Base-by-base conservation (phyloP, 92 coral and sea anemone species). In the Chrysogorgia sp. region DNA sequence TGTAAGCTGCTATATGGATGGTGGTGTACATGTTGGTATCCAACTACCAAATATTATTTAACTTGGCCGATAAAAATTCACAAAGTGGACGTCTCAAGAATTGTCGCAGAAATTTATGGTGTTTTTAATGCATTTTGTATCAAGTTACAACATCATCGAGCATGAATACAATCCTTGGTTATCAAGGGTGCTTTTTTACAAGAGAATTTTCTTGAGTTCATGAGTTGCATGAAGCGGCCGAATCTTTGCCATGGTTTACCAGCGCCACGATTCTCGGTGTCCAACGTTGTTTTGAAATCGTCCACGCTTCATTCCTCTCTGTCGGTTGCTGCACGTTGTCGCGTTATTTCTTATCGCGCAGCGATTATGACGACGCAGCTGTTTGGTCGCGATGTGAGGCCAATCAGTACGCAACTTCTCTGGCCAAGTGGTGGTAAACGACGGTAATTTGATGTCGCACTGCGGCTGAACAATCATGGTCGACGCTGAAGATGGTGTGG, bases 251-350 rank as follows among this genome's bases (percentile, higher is more conserved):
- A 8, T 69, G 74, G 40, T 22, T 40, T 45, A 25, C 22, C 40
- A 69, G 34, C 48, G 76, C 76, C 76, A 69, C 1, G 76, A 69
- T 23, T 69, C 76, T 13, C 61, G 59, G 23, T 69, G 76, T 12
- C 76, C 76, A n/a, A 69, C 76, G 48, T 69, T 69, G 22, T 69
- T 69, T 26, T 69, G 59, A 37, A 69, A 69, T 21, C 76, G 76
- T 10, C 76, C 76, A 30, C 32, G 21, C 34, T 69, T 69, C 76
- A 69, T 69, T 30, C 76, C 76, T 69, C 76, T 33, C 50, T 69
- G 76, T 31, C 76, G 50, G 60, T 69, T 69, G 34, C 76, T 69
- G 34, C n/a, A n/a, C n/a, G 28, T 69, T 22, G 55, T 58, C 24
- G 22, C 76, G 37, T 69, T 33, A 28, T 49, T 69, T 48, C 60